phyloP scores from a whole-genome alignment of 2,113 vertebrate genomes.

The Numenius arquata region DNA sequence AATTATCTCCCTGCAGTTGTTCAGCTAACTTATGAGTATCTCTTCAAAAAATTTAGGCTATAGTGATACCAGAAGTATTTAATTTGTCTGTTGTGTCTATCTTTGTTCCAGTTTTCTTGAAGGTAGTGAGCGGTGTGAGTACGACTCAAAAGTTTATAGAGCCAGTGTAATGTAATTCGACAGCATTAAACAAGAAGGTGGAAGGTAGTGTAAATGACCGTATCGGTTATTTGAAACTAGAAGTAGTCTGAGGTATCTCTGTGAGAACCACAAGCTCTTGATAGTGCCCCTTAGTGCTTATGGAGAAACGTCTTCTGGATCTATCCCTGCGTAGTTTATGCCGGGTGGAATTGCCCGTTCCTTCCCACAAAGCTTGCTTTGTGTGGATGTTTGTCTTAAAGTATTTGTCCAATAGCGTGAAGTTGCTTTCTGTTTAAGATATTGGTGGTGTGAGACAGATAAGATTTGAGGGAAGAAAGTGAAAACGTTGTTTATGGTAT shows the following conservation, averaged over 20 bases:
- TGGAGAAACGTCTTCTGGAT: not conserved
- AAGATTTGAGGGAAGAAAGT: not conserved
- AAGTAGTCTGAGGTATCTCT: not conserved
- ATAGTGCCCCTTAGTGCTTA: not conserved
- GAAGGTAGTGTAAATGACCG: not conserved
- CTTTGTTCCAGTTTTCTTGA: not conserved
- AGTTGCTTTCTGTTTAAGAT: not conserved
- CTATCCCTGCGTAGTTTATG: not conserved
- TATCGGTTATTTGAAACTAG: not conserved
- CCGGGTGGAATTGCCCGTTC: not conserved
- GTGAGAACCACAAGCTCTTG: not conserved
- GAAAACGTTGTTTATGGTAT: not conserved
- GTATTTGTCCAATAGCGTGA: not conserved
- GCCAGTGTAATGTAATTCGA: not conserved
- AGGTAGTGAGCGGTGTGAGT: not conserved
- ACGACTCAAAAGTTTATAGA: not conserved
- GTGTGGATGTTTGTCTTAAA: not conserved
- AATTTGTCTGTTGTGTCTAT: not conserved
- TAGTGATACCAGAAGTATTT: not conserved
- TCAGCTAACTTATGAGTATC: not conserved
- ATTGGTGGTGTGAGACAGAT: not conserved
- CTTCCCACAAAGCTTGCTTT: not conserved
- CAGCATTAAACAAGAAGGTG: not conserved
- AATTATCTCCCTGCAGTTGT: not conserved
- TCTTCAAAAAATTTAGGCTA: not conserved